Conservation (phyloP, 2,888 invertebrate species). For the Congeria kusceri region DNA sequence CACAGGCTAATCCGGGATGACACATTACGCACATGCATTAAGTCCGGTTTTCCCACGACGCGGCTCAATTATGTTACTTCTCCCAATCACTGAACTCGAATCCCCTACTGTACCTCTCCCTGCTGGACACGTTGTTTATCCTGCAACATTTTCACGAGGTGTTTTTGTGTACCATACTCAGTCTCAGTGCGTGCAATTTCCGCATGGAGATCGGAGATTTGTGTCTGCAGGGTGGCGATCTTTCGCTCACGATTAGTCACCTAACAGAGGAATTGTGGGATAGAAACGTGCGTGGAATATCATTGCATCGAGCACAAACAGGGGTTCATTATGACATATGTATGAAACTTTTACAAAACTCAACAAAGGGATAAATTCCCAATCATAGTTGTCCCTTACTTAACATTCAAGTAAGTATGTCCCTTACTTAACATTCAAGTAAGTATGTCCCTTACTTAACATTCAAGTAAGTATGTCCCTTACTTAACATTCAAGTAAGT, state of each 20-base stretch:
- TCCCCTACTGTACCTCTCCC: constrained; percentile 68
- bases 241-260: constrained; percentile 79
- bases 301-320: background rate
- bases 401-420: too few relatives aligned
- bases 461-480: too few relatives aligned
- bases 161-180: constrained; percentile 75
- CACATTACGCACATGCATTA: too few relatives aligned
- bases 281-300: background rate
- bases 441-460: too few relatives aligned
- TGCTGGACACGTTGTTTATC: constrained; percentile 75
- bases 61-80: too few relatives aligned
- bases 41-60: too few relatives aligned
- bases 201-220: constrained; percentile 79
- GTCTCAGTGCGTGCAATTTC: constrained; percentile 79
- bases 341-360: background rate
- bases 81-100: background rate
- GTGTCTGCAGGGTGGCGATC: constrained; percentile 75
- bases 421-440: too few relatives aligned
- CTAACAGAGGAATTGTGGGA: constrained; percentile 51
- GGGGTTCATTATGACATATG: background rate
- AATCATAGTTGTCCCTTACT: too few relatives aligned
- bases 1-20: too few relatives aligned
- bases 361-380: too few relatives aligned
- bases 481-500: too few relatives aligned
- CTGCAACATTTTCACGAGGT: constrained; percentile 78